Percentiles rank a stretch among this genome's conserved stretches.
These are phyloP conservation scores for Meandrusa payeni DNA, from an alignment of 2,888 invertebrate genomes.

Conservation along the genomic window DNA sequence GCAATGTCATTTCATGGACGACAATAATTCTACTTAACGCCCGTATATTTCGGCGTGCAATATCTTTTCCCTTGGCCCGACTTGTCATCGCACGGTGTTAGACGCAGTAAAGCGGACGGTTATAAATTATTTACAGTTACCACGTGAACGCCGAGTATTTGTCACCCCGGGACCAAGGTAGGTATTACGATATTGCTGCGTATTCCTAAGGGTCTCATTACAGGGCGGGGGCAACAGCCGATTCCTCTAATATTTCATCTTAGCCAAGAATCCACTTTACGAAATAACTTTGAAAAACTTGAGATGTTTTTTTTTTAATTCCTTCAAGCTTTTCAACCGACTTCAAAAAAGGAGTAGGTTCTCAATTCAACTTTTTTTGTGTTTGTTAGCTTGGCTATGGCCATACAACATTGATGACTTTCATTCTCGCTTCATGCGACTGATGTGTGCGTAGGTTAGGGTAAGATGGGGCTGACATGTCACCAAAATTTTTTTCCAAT, in stretches of 20 bases:
- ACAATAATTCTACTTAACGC: conserved; percentile 59
- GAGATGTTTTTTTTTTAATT: too few relatives aligned
- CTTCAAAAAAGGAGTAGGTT: too few relatives aligned
- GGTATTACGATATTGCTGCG: conserved; percentile 78
- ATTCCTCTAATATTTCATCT: conserved; percentile 72
- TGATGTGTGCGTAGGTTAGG: too few relatives aligned
- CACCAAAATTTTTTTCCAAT: too few relatives aligned
- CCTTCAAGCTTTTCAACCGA: too few relatives aligned
- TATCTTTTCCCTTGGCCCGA: conserved; percentile 45
- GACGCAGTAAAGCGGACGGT: conserved; percentile 60
- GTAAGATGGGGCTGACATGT: too few relatives aligned
- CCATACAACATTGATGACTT: too few relatives aligned
- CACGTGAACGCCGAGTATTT: conserved; percentile 69
- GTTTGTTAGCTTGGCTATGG: too few relatives aligned
- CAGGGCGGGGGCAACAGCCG: conserved; percentile 54
- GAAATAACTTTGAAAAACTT: conserved; percentile 25
- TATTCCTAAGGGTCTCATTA: conserved; percentile 77
- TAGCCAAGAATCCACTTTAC: conserved; percentile 36
- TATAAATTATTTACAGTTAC: conserved; percentile 77
- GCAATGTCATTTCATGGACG: conserved; percentile 44
- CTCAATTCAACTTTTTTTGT: too few relatives aligned
- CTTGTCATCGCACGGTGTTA: conserved; percentile 59
- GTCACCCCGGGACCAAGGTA: conserved; percentile 67
- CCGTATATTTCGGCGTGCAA: conserved; percentile 46
- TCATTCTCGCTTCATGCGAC: too few relatives aligned